Evolutionary conservation across 2,113 vertebrate species (phyloP).

Genomic region (Haplochromis vanheusdeni): DNA sequence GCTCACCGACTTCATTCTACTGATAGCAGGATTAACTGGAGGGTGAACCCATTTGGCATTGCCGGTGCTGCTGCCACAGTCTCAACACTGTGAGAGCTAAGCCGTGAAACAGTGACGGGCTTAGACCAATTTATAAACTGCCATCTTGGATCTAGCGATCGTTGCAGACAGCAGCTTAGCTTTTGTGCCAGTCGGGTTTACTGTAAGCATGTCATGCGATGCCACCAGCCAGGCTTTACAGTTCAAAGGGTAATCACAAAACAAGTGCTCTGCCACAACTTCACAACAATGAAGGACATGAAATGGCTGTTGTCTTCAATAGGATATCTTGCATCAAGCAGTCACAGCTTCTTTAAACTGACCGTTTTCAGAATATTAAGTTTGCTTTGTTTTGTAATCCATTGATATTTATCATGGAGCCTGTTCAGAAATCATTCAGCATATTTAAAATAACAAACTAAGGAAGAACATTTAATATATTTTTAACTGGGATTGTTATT

Average conservation of each 20-base stretch:
- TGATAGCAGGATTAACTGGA: slow-evolving; percentile 54
- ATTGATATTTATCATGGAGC: background rate
- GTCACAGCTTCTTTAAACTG: background rate
- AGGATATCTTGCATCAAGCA: background rate
- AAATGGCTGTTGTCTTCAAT: background rate
- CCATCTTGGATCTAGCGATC: slow-evolving; percentile 51
- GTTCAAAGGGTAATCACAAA: slow-evolving; percentile 46
- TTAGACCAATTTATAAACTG: slow-evolving; percentile 59
- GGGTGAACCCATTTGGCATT: slow-evolving; percentile 51
- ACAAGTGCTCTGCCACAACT: slow-evolving; percentile 19
- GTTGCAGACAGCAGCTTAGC: slow-evolving; percentile 35
- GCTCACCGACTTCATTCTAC: slow-evolving; percentile 29
- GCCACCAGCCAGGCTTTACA: slow-evolving; percentile 33
- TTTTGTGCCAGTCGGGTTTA: slow-evolving; percentile 47
- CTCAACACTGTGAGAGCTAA: slow-evolving; percentile 42
- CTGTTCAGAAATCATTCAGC: background rate
- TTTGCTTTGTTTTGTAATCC: background rate
- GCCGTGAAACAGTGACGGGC: slow-evolving; percentile 50
- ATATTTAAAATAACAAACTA: background rate
- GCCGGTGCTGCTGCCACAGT: slow-evolving; percentile 12
- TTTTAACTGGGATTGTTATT: background rate
- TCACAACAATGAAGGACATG: slow-evolving; percentile 27
- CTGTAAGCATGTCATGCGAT: slow-evolving; percentile 41
- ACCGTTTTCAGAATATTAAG: background rate
- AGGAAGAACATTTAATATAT: background rate